Conservation (phyloP, 2,113 vertebrate species). For the Nothoprocta pentlandii region DNA sequence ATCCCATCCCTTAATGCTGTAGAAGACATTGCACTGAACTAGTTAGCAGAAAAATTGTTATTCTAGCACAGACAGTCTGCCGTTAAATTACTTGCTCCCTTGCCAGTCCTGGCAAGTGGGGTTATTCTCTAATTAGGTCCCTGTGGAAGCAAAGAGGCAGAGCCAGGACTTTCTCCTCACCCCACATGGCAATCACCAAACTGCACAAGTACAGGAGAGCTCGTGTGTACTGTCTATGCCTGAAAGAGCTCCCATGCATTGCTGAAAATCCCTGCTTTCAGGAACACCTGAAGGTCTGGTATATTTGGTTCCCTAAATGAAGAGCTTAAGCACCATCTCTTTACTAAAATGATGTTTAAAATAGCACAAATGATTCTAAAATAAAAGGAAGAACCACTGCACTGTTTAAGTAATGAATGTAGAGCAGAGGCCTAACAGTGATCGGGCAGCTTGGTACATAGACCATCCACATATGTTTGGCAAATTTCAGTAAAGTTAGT, state of each 20-base stretch:
- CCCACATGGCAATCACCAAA: rapidly evolving
- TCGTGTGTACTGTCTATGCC: rapidly evolving
- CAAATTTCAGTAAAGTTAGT: background rate
- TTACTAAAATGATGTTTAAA: background rate
- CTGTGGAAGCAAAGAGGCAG: rapidly evolving
- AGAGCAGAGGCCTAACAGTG: background rate
- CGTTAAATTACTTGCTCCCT: rapidly evolving
- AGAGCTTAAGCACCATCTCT: background rate
- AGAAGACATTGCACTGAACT: background rate
- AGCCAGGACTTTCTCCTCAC: background rate
- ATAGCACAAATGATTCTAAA: background rate
- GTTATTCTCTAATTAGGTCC: background rate
- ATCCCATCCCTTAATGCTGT: background rate
- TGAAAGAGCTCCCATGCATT: rapidly evolving
- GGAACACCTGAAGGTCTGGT: rapidly evolving
- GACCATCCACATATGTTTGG: background rate
- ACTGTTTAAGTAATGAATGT: background rate
- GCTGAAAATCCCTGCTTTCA: background rate
- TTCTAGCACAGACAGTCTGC: background rate
- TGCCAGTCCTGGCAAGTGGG: background rate
- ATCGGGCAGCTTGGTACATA: background rate
- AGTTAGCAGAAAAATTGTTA: background rate
- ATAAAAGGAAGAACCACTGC: background rate
- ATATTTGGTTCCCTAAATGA: background rate
- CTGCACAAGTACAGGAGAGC: background rate